Conservation (phyloP, 1,140 invertebrate species). For the Drosophila santomea region DNA sequence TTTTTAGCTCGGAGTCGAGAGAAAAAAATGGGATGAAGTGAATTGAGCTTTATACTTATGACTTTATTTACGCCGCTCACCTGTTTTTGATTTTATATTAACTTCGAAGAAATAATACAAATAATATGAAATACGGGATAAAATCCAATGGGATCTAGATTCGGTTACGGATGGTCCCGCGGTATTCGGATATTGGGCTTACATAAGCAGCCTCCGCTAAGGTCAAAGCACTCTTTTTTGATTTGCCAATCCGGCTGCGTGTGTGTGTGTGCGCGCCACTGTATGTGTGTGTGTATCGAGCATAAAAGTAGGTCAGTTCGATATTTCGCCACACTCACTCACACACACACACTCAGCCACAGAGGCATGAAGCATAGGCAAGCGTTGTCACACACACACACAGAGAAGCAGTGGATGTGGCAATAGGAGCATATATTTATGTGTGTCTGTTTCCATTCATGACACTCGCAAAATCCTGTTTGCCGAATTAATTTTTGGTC, state of each 20-base stretch:
- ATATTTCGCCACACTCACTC: conserved; percentile 64
- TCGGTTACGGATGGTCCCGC: not conserved
- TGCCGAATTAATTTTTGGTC: conserved; percentile 35
- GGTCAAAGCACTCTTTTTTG: conserved; percentile 75
- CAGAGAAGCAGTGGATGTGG: conserved; percentile 7
- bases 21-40: no score
- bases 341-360: conserved; percentile 30
- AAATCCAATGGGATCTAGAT: not conserved
- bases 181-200: conserved; percentile 37
- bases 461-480: conserved; percentile 31
- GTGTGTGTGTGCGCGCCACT: conserved; percentile 7
- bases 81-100: no score
- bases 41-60: no score
- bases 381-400: conserved; percentile 4
- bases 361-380: conserved; percentile 37
- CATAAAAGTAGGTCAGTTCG: conserved; percentile 79
- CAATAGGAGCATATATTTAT: conserved; percentile 41
- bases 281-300: conserved; percentile 50
- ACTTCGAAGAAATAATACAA: no score
- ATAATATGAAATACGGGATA: no score
- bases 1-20: no score
- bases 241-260: conserved; percentile 30
- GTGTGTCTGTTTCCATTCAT: conserved; percentile 45
- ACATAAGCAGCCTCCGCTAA: conserved; percentile 75
- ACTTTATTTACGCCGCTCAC: no score